Conservation (phyloP, 2,797 vertebrate genomes). For the Argentina silus region DNA sequence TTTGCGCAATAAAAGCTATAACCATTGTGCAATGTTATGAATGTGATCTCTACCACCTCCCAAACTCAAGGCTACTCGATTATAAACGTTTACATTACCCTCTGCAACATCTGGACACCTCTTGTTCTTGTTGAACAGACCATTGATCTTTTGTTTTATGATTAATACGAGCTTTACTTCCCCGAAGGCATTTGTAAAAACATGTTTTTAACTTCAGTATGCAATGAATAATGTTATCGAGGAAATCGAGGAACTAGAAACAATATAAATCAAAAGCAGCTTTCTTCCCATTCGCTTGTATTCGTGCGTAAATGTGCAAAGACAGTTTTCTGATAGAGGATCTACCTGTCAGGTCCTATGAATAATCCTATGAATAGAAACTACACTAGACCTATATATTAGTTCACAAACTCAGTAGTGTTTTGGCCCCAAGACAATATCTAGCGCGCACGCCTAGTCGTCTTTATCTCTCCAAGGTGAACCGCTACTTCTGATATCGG, state of each 20-base stretch:
- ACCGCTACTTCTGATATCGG: constrained; percentile 10
- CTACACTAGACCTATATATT: too few relatives aligned
- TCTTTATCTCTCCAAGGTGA: background rate
- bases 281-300: too few relatives aligned
- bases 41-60: too few relatives aligned
- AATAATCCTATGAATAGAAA: too few relatives aligned
- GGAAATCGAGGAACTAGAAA: too few relatives aligned
- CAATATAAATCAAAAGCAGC: too few relatives aligned
- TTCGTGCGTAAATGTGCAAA: too few relatives aligned
- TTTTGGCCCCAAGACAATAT: background rate
- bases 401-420: too few relatives aligned
- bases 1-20: background rate
- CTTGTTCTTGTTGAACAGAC: background rate
- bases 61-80: background rate
- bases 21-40: too few relatives aligned
- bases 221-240: too few relatives aligned
- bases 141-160: background rate
- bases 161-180: background rate
- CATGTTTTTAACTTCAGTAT: background rate
- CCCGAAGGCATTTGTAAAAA: background rate
- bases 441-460: background rate
- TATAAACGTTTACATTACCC: background rate
- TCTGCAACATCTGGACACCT: background rate
- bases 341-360: too few relatives aligned
- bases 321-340: too few relatives aligned